Conservation (phyloP, 2,888 invertebrate species). For the Chymomyza caudatula region DNA sequence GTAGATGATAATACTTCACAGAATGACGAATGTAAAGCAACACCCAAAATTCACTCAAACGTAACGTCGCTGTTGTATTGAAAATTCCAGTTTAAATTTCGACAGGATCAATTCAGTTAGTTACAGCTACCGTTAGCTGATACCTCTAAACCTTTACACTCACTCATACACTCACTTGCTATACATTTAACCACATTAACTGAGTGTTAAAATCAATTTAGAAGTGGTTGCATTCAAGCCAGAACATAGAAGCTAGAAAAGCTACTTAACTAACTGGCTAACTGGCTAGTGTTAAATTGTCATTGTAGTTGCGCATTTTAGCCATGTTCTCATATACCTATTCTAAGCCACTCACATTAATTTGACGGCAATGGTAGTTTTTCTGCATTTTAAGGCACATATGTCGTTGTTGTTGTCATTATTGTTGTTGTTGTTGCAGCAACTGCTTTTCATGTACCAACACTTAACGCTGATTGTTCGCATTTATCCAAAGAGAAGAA, state of each 20-base stretch:
- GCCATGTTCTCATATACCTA: neutral
- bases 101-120: no score
- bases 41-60: no score
- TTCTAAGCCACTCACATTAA: conserved; percentile 36
- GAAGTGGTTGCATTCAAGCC: neutral
- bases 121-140: no score
- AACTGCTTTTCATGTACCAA: conserved; percentile 30
- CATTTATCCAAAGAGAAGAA: conserved; percentile 21
- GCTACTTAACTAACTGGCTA: neutral
- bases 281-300: neutral
- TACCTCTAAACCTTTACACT: no score
- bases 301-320: neutral
- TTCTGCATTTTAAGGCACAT: conserved; percentile 18
- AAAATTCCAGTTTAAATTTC: no score
- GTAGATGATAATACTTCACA: no score
- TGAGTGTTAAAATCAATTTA: neutral
- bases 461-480: conserved; percentile 55
- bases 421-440: neutral
- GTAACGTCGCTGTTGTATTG: no score
- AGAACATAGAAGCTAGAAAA: neutral
- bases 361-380: conserved; percentile 20
- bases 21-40: no score
- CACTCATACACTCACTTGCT: conserved; percentile 3
- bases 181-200: neutral
- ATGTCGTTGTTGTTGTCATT: neutral